Evolutionary conservation across 2,888 invertebrate genomes (phyloP).

Genomic region (Conchocele bisecta): DNA sequence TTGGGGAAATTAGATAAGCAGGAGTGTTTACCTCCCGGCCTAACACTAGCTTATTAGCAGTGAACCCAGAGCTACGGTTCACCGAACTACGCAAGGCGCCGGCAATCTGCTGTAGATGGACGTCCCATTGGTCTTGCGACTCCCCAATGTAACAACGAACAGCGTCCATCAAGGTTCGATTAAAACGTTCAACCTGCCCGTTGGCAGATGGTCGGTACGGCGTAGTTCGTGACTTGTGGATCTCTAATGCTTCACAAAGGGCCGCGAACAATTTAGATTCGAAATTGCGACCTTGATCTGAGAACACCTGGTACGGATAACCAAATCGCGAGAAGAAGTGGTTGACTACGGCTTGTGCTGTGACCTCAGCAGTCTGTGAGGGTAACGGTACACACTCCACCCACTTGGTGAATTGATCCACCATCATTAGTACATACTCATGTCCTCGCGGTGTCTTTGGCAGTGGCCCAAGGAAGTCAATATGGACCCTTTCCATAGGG

Average conservation of each 20-base stretch:
- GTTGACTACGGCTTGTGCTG: conserved; percentile 37
- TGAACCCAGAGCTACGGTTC: conserved; percentile 13
- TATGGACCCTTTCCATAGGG: conserved; percentile 2
- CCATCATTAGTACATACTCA: conserved; percentile 36
- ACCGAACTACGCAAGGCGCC: conserved; percentile 20
- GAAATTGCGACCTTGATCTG: conserved; percentile 31
- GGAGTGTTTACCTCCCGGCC: conserved; percentile 9
- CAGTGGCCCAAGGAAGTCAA: conserved; percentile 6
- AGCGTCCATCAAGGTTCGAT: conserved; percentile 4
- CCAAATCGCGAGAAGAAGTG: conserved; percentile 35
- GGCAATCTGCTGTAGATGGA: conserved; percentile 13
- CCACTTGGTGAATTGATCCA: conserved; percentile 55
- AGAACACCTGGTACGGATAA: conserved; percentile 2
- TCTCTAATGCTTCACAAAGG: conserved; percentile 19
- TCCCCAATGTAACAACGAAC: conserved; percentile 8
- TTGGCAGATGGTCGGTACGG: conserved; percentile 33
- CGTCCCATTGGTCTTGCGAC: conserved; percentile 10
- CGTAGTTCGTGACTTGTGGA: conserved; percentile 39
- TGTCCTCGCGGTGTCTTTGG: neutral
- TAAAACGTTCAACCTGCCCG: conserved; percentile 38
- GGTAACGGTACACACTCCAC: conserved; percentile 41
- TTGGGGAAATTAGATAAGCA: too few species aligned
- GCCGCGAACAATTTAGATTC: conserved; percentile 13
- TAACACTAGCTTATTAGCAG: conserved; percentile 9
- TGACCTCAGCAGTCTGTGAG: conserved; percentile 41